Evolutionary conservation across 2,888 invertebrate species (phyloP).

Genomic region (Pachymerium ferrugineum): DNA sequence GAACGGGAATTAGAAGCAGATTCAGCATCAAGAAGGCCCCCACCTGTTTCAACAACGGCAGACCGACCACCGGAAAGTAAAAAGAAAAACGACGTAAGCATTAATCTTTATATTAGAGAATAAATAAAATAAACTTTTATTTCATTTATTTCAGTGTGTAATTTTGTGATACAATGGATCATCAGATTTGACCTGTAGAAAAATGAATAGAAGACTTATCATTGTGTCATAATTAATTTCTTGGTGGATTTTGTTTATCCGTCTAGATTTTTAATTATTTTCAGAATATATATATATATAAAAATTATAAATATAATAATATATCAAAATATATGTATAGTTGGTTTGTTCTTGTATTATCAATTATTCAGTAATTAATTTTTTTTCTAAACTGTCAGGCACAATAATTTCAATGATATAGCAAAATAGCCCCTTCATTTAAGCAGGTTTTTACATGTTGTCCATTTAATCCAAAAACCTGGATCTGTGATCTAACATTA

Average conservation of each 20-base stretch:
- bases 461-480: background rate
- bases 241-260: background rate
- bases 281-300: background rate
- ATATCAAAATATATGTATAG: conserved; percentile 1
- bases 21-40: background rate
- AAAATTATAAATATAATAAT: too few relatives aligned
- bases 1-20: conserved; percentile 44
- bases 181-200: background rate
- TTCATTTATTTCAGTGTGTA: background rate
- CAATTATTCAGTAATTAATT: too few relatives aligned
- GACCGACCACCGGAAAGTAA: conserved; percentile 1
- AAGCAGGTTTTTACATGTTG: background rate
- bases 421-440: too few relatives aligned
- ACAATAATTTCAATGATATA: background rate
- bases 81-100: conserved; percentile 31
- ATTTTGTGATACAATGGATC: background rate
- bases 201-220: background rate
- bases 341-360: conserved; percentile 16
- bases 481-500: background rate
- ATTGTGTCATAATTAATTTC: background rate
- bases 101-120: too few relatives aligned
- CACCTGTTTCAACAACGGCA: background rate
- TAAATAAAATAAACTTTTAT: background rate
- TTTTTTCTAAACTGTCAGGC: too few relatives aligned
- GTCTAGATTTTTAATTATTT: background rate